These are phyloP conservation scores for Rhodeus uyekii DNA, from an alignment of 2,797 vertebrate genomes.

Conservation along the genomic window DNA sequence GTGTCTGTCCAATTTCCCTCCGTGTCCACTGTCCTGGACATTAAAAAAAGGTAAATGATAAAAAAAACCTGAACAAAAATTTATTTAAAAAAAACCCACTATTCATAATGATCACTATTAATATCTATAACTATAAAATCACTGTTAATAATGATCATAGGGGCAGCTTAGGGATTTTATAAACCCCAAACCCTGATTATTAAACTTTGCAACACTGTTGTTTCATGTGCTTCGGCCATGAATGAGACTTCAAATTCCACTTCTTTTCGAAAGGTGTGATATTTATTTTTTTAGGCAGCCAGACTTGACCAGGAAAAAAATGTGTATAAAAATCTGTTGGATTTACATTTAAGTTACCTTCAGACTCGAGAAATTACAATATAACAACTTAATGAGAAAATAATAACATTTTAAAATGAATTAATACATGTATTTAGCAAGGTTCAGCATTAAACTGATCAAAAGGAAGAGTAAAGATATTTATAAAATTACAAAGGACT, in stretches of 20 bases:
- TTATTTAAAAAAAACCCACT: background rate
- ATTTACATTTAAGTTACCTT: background rate
- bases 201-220: background rate
- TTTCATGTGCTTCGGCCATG: background rate
- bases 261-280: background rate
- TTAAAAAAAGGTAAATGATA: background rate
- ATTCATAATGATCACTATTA: no score
- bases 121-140: no score
- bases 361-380: background rate
- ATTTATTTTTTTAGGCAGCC: background rate
- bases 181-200: background rate
- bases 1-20: background rate
- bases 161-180: background rate
- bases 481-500: background rate
- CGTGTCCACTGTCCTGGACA: background rate
- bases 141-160: background rate
- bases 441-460: no score
- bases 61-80: background rate
- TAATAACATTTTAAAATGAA: no score
- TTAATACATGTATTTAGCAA: no score
- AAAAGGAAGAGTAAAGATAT: background rate
- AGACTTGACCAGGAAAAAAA: background rate
- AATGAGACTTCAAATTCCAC: background rate
- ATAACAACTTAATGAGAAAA: no score
- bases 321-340: background rate